Percentiles rank a stretch among this genome's conserved stretches.
These are phyloP conservation scores for Cirrhinus molitorella DNA, from an alignment of 2,797 vertebrate genomes.

Conservation along the genomic window DNA sequence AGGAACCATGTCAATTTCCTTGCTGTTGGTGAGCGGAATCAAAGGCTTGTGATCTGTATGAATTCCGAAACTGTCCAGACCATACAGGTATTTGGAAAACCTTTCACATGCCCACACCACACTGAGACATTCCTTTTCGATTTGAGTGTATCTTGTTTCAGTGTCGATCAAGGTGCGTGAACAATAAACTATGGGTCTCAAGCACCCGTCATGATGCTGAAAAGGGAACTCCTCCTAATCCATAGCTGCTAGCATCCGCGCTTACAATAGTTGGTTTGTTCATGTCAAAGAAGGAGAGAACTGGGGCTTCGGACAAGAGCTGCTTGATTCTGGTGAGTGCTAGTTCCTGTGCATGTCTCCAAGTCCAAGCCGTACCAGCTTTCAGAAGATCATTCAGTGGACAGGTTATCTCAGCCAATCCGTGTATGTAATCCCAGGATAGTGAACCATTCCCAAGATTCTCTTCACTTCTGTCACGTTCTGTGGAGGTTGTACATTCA, in stretches of 20 bases:
- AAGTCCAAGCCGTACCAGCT: not conserved
- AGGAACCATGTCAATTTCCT: not conserved
- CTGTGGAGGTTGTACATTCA: constrained; percentile 8
- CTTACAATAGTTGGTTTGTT: not conserved
- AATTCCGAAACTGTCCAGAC: not conserved
- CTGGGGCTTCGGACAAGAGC: not conserved
- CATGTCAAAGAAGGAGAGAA: not conserved
- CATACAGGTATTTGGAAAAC: not conserved
- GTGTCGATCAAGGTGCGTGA: not conserved
- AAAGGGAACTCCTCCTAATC: not conserved
- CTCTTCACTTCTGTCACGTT: constrained; percentile 28
- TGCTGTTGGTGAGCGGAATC: not conserved
- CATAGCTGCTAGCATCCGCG: not conserved
- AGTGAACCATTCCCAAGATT: constrained; percentile 38
- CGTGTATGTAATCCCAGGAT: not conserved
- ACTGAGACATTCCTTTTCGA: not conserved
- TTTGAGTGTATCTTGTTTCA: not conserved
- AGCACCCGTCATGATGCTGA: not conserved
- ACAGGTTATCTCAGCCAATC: constrained; percentile 7
- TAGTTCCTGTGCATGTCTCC: constrained; percentile 12
- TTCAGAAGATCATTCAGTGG: constrained; percentile 39
- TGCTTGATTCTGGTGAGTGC: constrained; percentile 14
- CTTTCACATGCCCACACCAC: not conserved
- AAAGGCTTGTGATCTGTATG: not conserved
- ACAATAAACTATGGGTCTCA: not conserved